Evolutionary conservation across 2,113 vertebrate species (phyloP).

Genomic region (Ahaetulla prasina): DNA sequence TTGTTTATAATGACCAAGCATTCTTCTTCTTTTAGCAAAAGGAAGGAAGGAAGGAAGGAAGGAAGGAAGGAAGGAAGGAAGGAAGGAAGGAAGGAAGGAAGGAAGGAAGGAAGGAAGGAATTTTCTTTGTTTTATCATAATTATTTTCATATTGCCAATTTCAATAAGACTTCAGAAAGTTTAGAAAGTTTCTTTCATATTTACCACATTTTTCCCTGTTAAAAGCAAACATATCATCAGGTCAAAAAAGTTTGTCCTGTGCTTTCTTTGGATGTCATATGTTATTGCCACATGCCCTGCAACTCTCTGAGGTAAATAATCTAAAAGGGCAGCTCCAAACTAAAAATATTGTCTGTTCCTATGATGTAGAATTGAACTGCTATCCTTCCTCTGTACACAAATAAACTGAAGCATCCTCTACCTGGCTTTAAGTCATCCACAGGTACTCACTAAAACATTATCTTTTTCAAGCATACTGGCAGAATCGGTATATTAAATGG

Average conservation of each 20-base stretch:
- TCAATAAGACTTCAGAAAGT: background rate
- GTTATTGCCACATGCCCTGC: background rate
- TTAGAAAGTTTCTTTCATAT: background rate
- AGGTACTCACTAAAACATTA: background rate
- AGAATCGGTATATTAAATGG: background rate
- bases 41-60: too few relatives aligned
- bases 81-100: background rate
- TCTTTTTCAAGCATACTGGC: background rate
- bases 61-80: background rate
- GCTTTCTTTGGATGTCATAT: background rate
- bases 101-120: background rate
- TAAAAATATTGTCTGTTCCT: background rate
- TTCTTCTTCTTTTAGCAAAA: too few relatives aligned
- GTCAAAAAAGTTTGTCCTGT: background rate
- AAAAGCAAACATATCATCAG: background rate
- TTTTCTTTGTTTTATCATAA: background rate
- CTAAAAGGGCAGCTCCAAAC: background rate
- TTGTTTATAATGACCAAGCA: background rate
- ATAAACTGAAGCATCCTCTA: fast-evolving
- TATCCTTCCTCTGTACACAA: background rate
- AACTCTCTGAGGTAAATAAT: background rate
- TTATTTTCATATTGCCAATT: background rate
- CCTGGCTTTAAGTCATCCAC: fast-evolving
- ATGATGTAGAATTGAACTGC: background rate
- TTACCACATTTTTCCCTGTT: background rate